Evolutionary conservation across 1,140 invertebrate genomes (phyloP).

Genomic region (Thalassaphorura encarpata): DNA sequence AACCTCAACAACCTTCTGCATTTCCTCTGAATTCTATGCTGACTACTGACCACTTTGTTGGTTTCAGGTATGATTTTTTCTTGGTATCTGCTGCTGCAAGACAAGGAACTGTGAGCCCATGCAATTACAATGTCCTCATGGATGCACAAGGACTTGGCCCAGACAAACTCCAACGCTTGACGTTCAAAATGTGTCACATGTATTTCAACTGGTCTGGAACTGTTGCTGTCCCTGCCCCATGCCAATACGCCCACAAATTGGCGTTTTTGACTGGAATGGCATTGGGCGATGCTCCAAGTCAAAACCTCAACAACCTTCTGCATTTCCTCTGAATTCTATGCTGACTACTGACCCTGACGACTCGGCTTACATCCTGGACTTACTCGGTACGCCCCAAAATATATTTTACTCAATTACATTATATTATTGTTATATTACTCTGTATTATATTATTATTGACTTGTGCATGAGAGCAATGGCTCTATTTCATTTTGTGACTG

Average conservation of each 20-base stretch:
- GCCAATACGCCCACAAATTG: constrained; percentile 75
- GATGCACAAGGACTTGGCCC: constrained; percentile 50
- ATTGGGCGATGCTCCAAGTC: neutral
- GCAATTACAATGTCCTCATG: constrained; percentile 63
- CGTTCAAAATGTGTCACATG: constrained; percentile 69
- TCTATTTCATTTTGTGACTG: too few species aligned
- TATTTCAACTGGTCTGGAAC: constrained; percentile 76
- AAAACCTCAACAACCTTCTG: neutral
- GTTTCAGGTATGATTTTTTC: constrained; percentile 64
- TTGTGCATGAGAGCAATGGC: too few species aligned
- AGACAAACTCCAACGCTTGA: constrained; percentile 57
- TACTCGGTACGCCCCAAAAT: too few species aligned
- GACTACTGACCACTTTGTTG: too few species aligned
- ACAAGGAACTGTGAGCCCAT: constrained; percentile 71
- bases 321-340: constrained; percentile 21
- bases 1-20: neutral
- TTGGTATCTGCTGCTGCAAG: constrained; percentile 62
- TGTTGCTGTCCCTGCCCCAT: constrained; percentile 69
- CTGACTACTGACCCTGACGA: too few species aligned
- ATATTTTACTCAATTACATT: too few species aligned
- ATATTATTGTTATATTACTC: too few species aligned
- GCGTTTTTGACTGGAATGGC: constrained; percentile 58
- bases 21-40: constrained; percentile 37
- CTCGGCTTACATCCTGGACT: too few species aligned
- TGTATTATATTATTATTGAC: too few species aligned